phyloP scores from a whole-genome alignment of 2,113 vertebrate species.

The Nannobrachium achirus region DNA sequence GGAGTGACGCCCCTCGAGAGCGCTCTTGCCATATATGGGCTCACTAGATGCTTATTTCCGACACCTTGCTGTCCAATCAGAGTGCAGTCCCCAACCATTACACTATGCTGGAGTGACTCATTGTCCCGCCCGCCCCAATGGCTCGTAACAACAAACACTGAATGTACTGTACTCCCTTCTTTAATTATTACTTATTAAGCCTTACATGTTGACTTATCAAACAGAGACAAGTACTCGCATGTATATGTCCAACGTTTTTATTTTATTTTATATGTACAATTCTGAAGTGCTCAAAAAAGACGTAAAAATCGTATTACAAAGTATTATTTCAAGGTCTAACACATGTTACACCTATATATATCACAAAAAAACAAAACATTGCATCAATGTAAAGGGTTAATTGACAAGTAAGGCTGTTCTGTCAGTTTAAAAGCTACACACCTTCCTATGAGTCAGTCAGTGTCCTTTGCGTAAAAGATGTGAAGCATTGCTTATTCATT shows the following conservation, averaged over 20 bases:
- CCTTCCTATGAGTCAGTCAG: constrained; percentile 39
- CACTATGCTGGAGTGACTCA: constrained; percentile 59
- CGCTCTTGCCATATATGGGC: constrained; percentile 69
- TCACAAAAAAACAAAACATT: constrained; percentile 58
- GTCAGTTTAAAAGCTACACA: constrained; percentile 66
- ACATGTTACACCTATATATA: constrained; percentile 51
- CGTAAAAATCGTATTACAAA: constrained; percentile 76
- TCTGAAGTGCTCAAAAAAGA: constrained; percentile 75
- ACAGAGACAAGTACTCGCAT: constrained; percentile 1
- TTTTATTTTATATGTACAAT: constrained; percentile 74
- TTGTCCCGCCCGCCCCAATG: constrained; percentile 45
- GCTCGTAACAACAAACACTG: constrained; percentile 46
- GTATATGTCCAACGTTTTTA: constrained; percentile 52
- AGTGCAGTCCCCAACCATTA: constrained; percentile 37
- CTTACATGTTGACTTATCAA: not conserved
- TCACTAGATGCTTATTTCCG: constrained; percentile 61
- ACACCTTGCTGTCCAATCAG: constrained; percentile 59
- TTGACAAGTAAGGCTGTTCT: constrained; percentile 69
- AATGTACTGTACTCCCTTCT: not conserved
- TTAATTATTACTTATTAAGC: not conserved
- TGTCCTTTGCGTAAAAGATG: constrained; percentile 49
- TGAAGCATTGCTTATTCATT: constrained; percentile 18
- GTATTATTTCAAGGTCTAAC: constrained; percentile 66
- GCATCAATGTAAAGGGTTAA: constrained; percentile 63
- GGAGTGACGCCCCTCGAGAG: constrained; percentile 10